Percentiles rank a stretch among this genome's conserved stretches.
These are phyloP conservation scores for Syncerus caffer DNA, from an alignment of 2,797 vertebrate genomes.

Conservation along the genomic window DNA sequence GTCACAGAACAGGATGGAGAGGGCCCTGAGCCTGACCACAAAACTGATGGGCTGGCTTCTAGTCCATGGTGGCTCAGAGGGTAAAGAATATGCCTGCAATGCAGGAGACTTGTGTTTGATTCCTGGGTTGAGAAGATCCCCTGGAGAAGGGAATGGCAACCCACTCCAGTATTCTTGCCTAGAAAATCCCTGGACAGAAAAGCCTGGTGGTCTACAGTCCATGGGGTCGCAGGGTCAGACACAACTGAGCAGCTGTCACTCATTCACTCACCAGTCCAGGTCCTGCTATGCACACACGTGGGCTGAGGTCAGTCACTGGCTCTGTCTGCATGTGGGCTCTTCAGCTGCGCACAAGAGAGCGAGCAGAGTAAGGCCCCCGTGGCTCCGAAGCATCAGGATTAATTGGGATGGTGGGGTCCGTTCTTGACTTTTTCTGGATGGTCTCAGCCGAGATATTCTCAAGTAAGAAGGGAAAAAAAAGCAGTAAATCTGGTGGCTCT, in stretches of 20 bases:
- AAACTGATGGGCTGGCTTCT: neutral
- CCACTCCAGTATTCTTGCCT: neutral
- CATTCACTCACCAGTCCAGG: neutral
- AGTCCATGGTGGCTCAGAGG: neutral
- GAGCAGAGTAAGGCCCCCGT: neutral
- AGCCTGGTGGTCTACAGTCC: neutral
- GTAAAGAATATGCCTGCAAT: neutral
- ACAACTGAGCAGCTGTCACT: neutral
- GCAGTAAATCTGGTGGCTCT: neutral
- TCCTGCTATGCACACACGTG: accelerated
- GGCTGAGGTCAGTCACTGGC: neutral
- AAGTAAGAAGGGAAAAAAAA: neutral
- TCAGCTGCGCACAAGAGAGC: accelerated
- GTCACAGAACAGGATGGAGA: neutral
- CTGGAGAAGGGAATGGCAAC: neutral
- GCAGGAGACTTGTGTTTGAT: neutral
- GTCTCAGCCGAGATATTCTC: neutral
- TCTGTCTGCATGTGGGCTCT: neutral
- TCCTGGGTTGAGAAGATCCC: neutral
- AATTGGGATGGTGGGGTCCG: neutral
- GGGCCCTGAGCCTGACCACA: accelerated
- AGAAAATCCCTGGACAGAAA: neutral
- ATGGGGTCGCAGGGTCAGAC: neutral
- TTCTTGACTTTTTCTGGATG: neutral
- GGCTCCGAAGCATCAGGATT: neutral